phyloP scores from a whole-genome alignment of 2,113 vertebrate genomes.

The Crypturellus undulatus region DNA sequence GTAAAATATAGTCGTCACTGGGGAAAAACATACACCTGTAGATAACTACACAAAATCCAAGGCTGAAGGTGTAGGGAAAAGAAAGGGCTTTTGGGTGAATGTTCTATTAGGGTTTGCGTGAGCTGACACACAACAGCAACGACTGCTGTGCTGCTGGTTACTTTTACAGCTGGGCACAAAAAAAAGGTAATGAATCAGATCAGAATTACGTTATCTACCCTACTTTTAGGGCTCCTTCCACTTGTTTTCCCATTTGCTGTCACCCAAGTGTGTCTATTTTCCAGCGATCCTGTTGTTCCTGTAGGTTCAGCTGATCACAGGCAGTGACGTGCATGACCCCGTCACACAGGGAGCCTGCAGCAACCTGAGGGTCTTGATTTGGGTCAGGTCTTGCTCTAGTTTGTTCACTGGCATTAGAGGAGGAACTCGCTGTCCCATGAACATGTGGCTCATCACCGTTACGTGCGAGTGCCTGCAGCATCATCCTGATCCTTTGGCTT shows the following conservation, averaged over 20 bases:
- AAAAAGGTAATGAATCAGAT: background rate
- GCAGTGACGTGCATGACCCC: background rate
- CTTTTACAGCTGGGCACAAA: background rate
- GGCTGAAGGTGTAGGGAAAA: background rate
- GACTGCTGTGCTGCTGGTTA: background rate
- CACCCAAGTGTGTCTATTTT: background rate
- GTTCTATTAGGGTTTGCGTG: accelerated
- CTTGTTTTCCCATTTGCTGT: background rate
- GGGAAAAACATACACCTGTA: background rate
- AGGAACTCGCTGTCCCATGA: background rate
- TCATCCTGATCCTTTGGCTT: background rate
- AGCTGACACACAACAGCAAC: background rate
- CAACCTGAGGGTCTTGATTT: background rate
- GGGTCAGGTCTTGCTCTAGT: background rate
- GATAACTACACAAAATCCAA: background rate
- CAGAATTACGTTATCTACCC: background rate
- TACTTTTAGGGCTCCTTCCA: background rate
- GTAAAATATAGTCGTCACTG: background rate
- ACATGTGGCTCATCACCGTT: accelerated
- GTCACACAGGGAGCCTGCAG: accelerated
- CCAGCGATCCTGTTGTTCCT: background rate
- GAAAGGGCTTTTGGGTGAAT: background rate
- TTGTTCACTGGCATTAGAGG: background rate
- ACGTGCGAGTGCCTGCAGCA: accelerated
- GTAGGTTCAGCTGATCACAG: background rate